Base-by-base conservation (phyloP, 2,888 invertebrate species). In the Bombylius discolor region DNA sequence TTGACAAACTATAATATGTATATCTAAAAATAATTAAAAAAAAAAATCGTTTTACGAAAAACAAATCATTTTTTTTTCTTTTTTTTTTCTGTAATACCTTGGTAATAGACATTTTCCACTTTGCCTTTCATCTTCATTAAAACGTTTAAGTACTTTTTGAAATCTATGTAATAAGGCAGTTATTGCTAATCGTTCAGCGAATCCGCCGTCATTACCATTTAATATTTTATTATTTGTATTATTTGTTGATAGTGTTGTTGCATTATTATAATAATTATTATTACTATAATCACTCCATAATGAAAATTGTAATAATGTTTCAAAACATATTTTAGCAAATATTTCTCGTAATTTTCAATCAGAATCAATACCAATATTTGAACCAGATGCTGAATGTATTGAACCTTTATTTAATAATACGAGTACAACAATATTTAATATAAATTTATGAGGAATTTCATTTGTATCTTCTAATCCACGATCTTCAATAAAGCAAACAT, bases 291-390 rank as follows among this genome's bases (percentile, higher is more conserved):
- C 88, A 64, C 89, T 89, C 6, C 89, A 76, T 68, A 88, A 80
- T 1, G 96, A 96, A 76, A 95, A 96, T 73, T 96, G 94, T 49
- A 97, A 78, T 33, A 97, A 76, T 0, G 96, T 96, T 74, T 97
- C 96, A 69, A 97, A 97, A 70, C 97, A 97, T 0, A 89, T 89
- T 68, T 95, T 89, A 49, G 97, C 96, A 75, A 97, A 96, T 70
- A 96, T 95, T 75, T 97, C 96, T 23, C 96, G 77, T 62, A 95
- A 79, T 59, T 90, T 86, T 60, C 85, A 76, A 67, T 89, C 89
- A 58, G 85, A 82, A 67, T 90, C 91, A 62, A 84, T 85, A 66
- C 78, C 77, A 53, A 79, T 78, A 71, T 79, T 81, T 32, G 79
- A 76, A 58, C 80, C 80, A 11, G 81, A 80, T 1, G 85, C 85